Evolutionary conservation across 1,140 invertebrate species (phyloP), one percentile per base, ranked within the genome.

Genomic region (Melipona quadrifasciata): DNA sequence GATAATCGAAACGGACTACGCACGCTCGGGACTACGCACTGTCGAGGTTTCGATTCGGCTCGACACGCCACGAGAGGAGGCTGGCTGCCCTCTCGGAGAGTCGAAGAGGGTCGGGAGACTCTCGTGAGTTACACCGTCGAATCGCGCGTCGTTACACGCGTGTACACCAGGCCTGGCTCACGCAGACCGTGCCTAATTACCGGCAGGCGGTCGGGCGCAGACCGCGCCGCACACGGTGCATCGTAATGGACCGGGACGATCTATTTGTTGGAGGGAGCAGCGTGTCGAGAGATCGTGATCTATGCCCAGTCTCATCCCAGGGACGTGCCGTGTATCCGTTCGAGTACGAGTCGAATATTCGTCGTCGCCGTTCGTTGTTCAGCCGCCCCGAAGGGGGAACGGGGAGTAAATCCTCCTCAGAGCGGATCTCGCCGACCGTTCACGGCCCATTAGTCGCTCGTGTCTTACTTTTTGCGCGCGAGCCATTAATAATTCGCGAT

Each of bases 181-280:
- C 85, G 87, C 79, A 70, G 85, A 87, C 87, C 88, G 85, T 89
- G 53, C 85, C 88, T 89, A 89, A 89, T 89, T 89, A 89, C 80
- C 87, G 80, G 81, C 87, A 84, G 87, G 87, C 86, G 87, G 87
- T 89, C 87, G 88, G 68, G 77, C 57, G 87, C 58, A 81, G 88
- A 51, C 76, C 53, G 61, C 84, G 27, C 84, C 87, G 84, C 88
- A 89, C 88, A 89, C 84, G 51, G 84, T 64, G 84, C 73, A 65
- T 53, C 87, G 61, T 89, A 89, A 89, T 86, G 87, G 80, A 80
- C 58, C 84, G 68, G 72, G 87, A 81, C 87, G 88, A 89, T 89
- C 87, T 89, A 89, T 86, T 89, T 86, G 87, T 89, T 55, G 72
- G 74, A 57, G 27, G 81, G 51, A 47, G 86, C 65, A 76, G n/a